These are phyloP conservation scores for Caligus rogercresseyi DNA, from an alignment of 1,140 invertebrate genomes.

Conservation along the genomic window DNA sequence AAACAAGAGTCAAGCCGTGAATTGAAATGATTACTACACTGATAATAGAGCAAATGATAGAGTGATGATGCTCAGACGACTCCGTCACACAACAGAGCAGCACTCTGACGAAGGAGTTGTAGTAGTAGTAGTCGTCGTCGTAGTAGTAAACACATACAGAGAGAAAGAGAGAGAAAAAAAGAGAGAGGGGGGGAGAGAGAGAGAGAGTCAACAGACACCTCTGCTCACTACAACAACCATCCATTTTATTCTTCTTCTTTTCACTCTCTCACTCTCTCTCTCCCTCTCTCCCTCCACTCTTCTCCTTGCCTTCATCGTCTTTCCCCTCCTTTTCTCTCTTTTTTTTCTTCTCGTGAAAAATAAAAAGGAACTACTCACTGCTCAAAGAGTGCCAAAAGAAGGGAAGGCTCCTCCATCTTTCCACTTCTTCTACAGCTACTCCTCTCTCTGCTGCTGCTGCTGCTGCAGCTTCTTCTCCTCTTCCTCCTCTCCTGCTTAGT, in stretches of 20 bases:
- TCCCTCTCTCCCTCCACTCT: neutral
- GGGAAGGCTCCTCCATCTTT: neutral
- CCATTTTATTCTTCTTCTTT: neutral
- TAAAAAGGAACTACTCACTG: neutral
- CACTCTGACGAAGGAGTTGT: too few species aligned
- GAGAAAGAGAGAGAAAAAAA: too few species aligned
- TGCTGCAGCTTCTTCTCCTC: neutral
- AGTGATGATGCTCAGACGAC: too few species aligned
- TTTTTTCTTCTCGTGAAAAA: neutral
- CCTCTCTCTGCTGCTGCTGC: neutral
- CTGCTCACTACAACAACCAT: neutral
- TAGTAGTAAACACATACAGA: too few species aligned
- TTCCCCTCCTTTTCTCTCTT: neutral
- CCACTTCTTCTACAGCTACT: neutral
- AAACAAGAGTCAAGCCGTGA: neutral
- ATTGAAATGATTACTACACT: neutral
- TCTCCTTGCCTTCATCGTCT: neutral
- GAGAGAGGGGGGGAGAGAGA: too few species aligned
- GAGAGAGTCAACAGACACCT: neutral
- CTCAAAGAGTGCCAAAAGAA: too few species aligned
- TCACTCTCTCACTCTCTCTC: neutral
- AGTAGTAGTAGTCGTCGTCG: too few species aligned
- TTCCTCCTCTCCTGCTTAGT: neutral
- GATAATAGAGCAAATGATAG: too few species aligned
- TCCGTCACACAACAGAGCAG: too few species aligned